Evolutionary conservation across 2,113 vertebrate genomes (phyloP).

Genomic region (Pedetes capensis): DNA sequence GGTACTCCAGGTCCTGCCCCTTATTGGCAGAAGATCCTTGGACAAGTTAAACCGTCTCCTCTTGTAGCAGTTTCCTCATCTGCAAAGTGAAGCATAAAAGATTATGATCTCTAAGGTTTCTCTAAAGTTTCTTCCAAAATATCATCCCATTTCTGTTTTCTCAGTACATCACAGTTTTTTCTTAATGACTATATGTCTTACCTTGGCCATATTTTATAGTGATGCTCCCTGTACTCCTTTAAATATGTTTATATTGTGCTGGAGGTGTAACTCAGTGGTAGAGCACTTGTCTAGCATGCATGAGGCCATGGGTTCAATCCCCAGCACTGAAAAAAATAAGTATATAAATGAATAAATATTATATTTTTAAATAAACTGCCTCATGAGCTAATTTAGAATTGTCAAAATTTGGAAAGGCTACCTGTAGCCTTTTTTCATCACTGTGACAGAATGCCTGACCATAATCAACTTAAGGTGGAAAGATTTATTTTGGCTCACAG

Average conservation of each 20-base stretch:
- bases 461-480: too few species aligned
- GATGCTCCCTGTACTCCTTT: neutral
- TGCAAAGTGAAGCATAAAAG: neutral
- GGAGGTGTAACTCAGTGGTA: too few species aligned
- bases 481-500: too few species aligned
- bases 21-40: neutral
- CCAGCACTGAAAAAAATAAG: too few species aligned
- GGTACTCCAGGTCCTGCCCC: neutral
- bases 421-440: too few species aligned
- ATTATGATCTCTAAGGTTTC: neutral
- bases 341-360: too few species aligned
- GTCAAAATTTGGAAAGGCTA: too few species aligned
- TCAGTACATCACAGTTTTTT: neutral
- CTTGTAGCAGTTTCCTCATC: neutral
- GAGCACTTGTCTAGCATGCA: too few species aligned
- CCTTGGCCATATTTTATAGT: neutral
- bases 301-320: too few species aligned
- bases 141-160: neutral
- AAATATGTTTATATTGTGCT: neutral
- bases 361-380: too few species aligned
- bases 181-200: neutral
- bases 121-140: neutral
- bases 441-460: too few species aligned
- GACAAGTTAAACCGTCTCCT: neutral
- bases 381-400: too few species aligned